Base-by-base conservation (phyloP, 2,113 vertebrate species). In the Calyptommatus sinebrachiatus region DNA sequence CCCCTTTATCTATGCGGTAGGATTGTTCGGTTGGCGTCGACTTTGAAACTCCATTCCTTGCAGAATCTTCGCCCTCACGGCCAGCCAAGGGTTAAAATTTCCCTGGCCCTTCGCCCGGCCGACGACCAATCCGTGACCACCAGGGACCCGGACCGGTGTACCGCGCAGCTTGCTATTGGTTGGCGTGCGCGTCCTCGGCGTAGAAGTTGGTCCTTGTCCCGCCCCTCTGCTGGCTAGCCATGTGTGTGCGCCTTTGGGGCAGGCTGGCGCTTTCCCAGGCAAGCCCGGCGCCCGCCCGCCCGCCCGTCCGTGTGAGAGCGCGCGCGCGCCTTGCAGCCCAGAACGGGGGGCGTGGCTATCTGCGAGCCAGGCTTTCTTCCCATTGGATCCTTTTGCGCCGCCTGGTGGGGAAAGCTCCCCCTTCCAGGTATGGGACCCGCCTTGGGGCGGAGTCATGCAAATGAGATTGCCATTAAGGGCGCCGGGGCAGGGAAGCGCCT, bases 401-500 rank as follows among this genome's bases (percentile, higher is more conserved):
- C 86, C 82, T 85, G 80, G 68, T 63, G 82, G 29, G 79, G 63
- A 79, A 75, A 81, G 88, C 85, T 4, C 80, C 79, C 84, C n/a
- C n/a, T n/a, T n/a, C n/a, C n/a, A 84, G 85, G 35, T 86, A 22
- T 66, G 83, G n/a, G 88, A 79, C 90, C 90, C 76, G 91, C 93
- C 93, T 93, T 78, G 85, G 94, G 95, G 95, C 94, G 95, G 95
- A 92, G 94, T 84, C 94, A 94, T 91, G 93, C 90, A 93, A 94
- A 93, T 94, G 86, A 84, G 83, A 82, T 89, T 89, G 89, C 91
- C 94, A 94, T 94, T 96, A 95, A 95, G 94, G 94, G 88, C 76
- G 89, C 84, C 91, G 69, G 89, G 93, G 93, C 91, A 81, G 60
- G 87, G 85, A 86, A 88, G 83, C 82, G 24, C 8, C n/a, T 41